These are phyloP conservation scores for Spinus pinus DNA, from an alignment of 2,797 vertebrate species.

Conservation along the genomic window DNA sequence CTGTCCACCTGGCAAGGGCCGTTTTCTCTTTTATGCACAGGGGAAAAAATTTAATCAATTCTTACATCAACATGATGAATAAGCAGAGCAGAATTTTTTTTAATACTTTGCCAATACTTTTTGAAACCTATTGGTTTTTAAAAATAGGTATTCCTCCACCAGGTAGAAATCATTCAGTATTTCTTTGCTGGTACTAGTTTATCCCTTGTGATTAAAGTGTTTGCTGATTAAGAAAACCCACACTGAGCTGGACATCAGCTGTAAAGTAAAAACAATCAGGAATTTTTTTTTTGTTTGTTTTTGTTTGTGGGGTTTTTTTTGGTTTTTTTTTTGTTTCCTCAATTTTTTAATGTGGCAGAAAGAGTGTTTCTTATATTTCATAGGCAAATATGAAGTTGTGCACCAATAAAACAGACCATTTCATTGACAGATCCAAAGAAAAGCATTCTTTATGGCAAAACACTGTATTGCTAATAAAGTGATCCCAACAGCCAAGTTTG, in stretches of 20 bases:
- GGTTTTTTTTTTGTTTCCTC: background rate
- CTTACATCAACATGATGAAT: background rate
- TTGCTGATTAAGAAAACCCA: background rate
- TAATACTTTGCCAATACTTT: background rate
- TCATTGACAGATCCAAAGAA: background rate
- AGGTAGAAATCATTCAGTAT: background rate
- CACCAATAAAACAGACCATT: background rate
- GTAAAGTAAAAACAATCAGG: background rate
- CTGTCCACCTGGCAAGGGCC: background rate
- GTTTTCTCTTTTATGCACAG: background rate
- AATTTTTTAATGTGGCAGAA: background rate
- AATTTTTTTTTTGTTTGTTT: background rate
- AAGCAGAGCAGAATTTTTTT: background rate
- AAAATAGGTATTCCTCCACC: background rate
- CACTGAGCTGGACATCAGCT: background rate
- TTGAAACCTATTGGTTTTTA: background rate
- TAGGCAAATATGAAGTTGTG: background rate
- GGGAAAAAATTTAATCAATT: background rate
- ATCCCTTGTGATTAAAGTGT: background rate
- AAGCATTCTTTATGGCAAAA: conserved; percentile 19
- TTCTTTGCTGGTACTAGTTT: background rate
- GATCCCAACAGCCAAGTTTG: conserved; percentile 9
- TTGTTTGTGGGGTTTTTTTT: too few relatives aligned
- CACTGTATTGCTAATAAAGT: conserved; percentile 42
- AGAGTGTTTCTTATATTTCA: background rate